Evolutionary conservation across 2,113 vertebrate genomes (phyloP), one percentile per base, ranked within the genome.

Genomic region (Carlito syrichta): DNA sequence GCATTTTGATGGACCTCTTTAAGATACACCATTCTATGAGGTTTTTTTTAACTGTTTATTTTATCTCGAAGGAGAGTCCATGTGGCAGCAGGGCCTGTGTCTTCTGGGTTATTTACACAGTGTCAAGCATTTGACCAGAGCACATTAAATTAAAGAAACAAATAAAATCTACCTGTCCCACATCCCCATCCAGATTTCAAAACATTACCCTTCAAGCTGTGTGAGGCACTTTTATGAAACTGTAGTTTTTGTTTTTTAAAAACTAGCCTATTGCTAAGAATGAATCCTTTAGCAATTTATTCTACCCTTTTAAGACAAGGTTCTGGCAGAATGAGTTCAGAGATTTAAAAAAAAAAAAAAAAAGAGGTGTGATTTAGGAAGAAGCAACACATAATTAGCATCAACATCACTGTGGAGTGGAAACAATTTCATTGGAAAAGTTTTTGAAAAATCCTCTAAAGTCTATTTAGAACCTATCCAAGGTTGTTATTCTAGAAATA

Each of bases 271-370:
- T 91, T 82, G 35, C 43, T 90, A 82, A 94, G 90, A 92, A 68
- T 96, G 38, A 95, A 81, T 94, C 52, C 74, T 92, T 84, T 56
- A 92, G 45, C 50, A 94, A 48, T 96, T 69, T 87, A 78, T 89
- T 93, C 77, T 97, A 48, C n/a, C 56, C 27, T 78, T 95, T 89
- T 76, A 78, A 87, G 66, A 96, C 13, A 78, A 81, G 56, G 40
- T 60, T 94, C n/a, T 91, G 62, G 86, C 58, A 95, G 79, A 93
- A 86, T 86, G 68, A 95, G 74, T 93, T 93, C 94, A 87, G 66
- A 76, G 89, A 62, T 88, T n/a, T n/a, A n/a, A n/a, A n/a, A n/a
- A n/a, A n/a, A n/a, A n/a, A n/a, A n/a, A n/a, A n/a, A 35, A 96
- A 94, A 87, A 90, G 58, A 95, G 48, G 23, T 86, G 12, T 60